These are phyloP conservation scores for Stichopus chloronotus DNA, from an alignment of 35 echinoderm and acorn worm species.

Conservation along the genomic window DNA sequence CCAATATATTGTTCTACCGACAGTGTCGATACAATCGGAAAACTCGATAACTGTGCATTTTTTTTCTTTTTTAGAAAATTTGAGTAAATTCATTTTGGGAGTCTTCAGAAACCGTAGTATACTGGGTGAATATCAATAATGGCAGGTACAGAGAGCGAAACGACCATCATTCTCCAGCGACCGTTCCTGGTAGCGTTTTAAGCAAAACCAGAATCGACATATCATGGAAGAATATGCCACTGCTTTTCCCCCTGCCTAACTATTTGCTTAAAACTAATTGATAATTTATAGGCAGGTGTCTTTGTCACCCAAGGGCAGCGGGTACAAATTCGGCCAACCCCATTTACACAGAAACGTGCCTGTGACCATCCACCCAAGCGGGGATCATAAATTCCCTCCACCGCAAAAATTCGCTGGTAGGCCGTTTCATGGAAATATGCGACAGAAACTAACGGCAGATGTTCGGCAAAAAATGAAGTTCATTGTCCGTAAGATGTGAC, in stretches of 20 bases:
- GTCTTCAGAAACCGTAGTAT: too few species aligned
- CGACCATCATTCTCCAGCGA: too few species aligned
- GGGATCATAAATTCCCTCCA: constrained; percentile 20
- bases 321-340: not conserved
- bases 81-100: too few species aligned
- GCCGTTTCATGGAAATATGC: constrained; percentile 40
- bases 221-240: too few species aligned
- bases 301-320: constrained; percentile 25
- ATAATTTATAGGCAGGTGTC: constrained; percentile 52
- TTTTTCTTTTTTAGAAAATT: too few species aligned
- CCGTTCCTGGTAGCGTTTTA: too few species aligned
- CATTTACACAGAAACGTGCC: constrained; percentile 45
- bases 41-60: too few species aligned
- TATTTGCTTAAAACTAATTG: constrained; percentile 43
- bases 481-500: constrained; percentile 27
- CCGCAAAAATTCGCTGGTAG: constrained; percentile 51
- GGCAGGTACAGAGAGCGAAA: too few species aligned
- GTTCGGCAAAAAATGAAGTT: constrained; percentile 26
- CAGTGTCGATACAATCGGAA: too few species aligned
- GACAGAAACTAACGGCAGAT: constrained; percentile 53
- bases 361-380: not conserved
- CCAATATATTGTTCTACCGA: too few species aligned
- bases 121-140: too few species aligned
- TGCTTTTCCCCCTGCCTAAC: not conserved
- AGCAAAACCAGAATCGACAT: too few species aligned